Evolutionary conservation across 2,797 vertebrate species (phyloP), one percentile per base, ranked within the genome.

Genomic region (Philypnodon macrostomus): DNA sequence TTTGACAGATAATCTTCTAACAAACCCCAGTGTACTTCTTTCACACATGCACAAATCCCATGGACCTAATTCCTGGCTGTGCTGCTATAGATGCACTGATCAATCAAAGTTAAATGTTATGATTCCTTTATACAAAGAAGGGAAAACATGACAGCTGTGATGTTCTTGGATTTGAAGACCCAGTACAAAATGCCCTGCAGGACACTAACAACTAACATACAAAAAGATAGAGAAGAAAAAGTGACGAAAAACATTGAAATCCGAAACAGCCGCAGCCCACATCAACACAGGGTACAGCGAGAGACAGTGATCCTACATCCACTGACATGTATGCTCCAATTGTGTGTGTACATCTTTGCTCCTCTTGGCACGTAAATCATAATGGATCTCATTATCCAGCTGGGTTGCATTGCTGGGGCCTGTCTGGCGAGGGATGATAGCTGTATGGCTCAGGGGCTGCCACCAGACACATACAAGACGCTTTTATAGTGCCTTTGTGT

Each of bases 361-460:
- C 71, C 76, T 81, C 70, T 77, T 83, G 75, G 84, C 80, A 80
- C 70, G 76, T 81, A 83, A 80, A 80, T 81, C 77, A 85, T 86
- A 83, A 85, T 85, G 80, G 84, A 85, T 85, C 79, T 87, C 80
- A 80, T 87, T 86, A 84, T 84, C 85, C 79, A 80, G 77, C 83
- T 82, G 81, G 77, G 77, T 74, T 63, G 73, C 58, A 61, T 79
- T 73, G 78, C 76, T 82, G 77, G 77, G 81, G 81, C 78, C 77
- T 84, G 76, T 79, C 76, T 85, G 83, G 77, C 53, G 73, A 73
- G 67, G 83, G 75, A 80, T 82, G 80, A 87, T 85, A 84, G 80
- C 75, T 76, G 61, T 69, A 82, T 80, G 73, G 79, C 74, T 81
- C 69, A 74, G 69, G 71, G 68, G 74, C 75, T 70, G 63, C 78